These are phyloP conservation scores for Panzeria rudis DNA, from an alignment of 2,888 invertebrate genomes.

Conservation along the genomic window DNA sequence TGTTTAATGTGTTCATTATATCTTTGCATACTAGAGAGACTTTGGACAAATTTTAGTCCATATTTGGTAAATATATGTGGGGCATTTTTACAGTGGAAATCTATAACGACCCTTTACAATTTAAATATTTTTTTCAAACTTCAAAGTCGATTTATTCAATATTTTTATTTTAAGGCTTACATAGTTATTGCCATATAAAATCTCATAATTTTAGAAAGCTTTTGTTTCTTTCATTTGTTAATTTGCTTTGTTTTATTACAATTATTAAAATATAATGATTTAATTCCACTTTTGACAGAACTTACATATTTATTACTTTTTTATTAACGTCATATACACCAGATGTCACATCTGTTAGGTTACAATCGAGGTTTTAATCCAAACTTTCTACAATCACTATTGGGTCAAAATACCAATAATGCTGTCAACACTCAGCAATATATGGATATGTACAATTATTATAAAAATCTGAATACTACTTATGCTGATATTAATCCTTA, in stretches of 20 bases:
- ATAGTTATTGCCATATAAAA: too few species aligned
- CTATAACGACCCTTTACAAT: too few species aligned
- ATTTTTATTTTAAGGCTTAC: too few species aligned
- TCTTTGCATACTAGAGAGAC: too few species aligned
- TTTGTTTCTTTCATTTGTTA: neutral
- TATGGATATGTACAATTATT: conserved; percentile 74
- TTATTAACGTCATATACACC: neutral
- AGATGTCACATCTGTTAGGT: conserved; percentile 78
- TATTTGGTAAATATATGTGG: too few species aligned
- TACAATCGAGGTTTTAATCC: conserved; percentile 73
- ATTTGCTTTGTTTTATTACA: neutral
- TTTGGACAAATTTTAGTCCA: too few species aligned
- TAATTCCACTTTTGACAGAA: neutral
- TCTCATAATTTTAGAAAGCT: neutral
- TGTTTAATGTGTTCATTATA: too few species aligned
- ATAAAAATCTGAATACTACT: conserved; percentile 66
- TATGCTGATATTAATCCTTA: conserved; percentile 73
- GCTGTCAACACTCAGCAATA: conserved; percentile 74
- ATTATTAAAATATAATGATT: neutral
- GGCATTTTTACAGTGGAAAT: too few species aligned
- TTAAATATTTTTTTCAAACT: too few species aligned
- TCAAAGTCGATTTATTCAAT: too few species aligned
- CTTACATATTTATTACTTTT: neutral
- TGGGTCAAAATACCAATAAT: conserved; percentile 75
- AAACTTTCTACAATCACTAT: conserved; percentile 71